A percentile compares a stretch with the other conserved stretches of the same genome.
phyloP scores from a whole-genome alignment of 1,140 invertebrate genomes.

The Trinorchestia longiramus region DNA sequence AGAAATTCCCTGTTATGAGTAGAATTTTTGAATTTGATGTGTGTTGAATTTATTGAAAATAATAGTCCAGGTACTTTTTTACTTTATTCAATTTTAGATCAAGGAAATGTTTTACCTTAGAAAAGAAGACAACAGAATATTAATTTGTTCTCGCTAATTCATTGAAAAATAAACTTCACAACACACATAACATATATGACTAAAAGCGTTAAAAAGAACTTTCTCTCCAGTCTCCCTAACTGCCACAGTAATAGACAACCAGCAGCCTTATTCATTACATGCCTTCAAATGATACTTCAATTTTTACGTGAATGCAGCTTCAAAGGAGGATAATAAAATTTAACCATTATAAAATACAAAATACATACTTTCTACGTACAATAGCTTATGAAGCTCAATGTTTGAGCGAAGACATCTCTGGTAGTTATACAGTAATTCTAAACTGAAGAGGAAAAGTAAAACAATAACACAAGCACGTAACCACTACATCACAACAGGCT shows the following conservation, averaged over 20 bases:
- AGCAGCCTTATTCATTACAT: too few species aligned
- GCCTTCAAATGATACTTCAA: too few species aligned
- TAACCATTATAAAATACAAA: not conserved
- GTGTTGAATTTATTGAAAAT: too few species aligned
- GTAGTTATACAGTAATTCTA: not conserved
- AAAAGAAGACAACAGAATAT: not conserved
- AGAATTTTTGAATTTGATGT: too few species aligned
- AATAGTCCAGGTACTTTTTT: not conserved
- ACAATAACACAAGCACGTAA: too few species aligned
- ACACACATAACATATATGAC: not conserved
- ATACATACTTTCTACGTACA: not conserved
- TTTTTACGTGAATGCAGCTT: not conserved
- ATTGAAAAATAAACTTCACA: slow-evolving; percentile 37
- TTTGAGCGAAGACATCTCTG: not conserved
- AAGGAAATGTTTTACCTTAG: slow-evolving; percentile 11
- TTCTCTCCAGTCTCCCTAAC: not conserved
- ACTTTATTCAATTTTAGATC: not conserved
- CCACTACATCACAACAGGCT: too few species aligned
- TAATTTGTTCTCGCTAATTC: not conserved
- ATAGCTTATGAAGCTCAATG: not conserved
- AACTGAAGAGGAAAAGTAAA: too few species aligned
- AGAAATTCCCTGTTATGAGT: too few species aligned
- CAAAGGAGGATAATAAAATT: not conserved
- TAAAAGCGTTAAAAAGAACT: not conserved
- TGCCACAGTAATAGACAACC: too few species aligned